Conservation (phyloP, 1,140 invertebrate genomes). For the Heliothis subflexa region DNA sequence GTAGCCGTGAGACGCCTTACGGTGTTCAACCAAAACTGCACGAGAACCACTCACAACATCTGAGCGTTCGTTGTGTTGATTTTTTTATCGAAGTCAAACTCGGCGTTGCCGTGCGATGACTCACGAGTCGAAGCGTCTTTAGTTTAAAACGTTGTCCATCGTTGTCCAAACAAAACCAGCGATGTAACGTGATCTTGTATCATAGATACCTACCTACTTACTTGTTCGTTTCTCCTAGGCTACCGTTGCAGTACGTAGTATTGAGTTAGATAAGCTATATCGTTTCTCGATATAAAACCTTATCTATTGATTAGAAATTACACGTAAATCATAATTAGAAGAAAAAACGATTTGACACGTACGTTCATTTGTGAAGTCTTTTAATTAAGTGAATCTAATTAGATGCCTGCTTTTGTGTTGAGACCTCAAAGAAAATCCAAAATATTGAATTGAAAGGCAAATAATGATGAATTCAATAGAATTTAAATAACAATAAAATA, state of each 20-base stretch:
- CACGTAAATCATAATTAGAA: constrained; percentile 13
- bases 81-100: constrained; percentile 66
- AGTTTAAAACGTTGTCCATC: neutral
- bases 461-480: too few relatives aligned
- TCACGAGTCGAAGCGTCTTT: constrained; percentile 17
- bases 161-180: constrained; percentile 3
- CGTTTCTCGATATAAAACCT: neutral
- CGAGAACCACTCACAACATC: constrained; percentile 56
- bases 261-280: neutral
- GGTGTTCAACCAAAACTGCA: constrained; percentile 57
- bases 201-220: neutral
- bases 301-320: constrained; percentile 28
- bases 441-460: too few relatives aligned
- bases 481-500: too few relatives aligned
- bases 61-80: constrained; percentile 59
- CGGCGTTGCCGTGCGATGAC: constrained; percentile 39
- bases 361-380: neutral
- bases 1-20: constrained; percentile 26
- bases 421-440: too few relatives aligned
- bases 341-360: constrained; percentile 11
- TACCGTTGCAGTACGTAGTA: neutral
- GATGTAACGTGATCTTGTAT: neutral
- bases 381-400: too few relatives aligned
- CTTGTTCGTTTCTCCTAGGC: neutral
- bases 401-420: too few relatives aligned